phyloP scores from a whole-genome alignment of 2,113 vertebrate species.

The Sarotherodon lohbergeri region DNA sequence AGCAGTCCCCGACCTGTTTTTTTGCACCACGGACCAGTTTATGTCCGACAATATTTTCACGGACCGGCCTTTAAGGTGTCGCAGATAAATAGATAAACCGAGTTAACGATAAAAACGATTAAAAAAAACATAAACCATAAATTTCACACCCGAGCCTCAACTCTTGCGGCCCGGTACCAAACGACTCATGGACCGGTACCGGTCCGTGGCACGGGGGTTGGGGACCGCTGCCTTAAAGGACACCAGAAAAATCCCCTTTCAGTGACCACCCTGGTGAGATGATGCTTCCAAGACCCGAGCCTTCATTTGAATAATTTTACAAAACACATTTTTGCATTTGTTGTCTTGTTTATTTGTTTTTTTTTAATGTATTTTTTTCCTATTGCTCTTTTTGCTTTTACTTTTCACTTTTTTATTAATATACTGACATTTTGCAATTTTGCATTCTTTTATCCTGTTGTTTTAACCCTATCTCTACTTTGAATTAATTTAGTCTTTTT shows the following conservation, averaged over 20 bases:
- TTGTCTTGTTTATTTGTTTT: neutral
- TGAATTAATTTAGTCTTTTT: neutral
- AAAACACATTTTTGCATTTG: neutral
- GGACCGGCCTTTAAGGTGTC: no score
- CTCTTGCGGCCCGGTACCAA: rapidly evolving
- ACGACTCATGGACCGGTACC: neutral
- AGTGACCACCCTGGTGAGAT: neutral
- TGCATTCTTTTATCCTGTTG: neutral
- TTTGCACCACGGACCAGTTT: neutral
- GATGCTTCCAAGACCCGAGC: neutral
- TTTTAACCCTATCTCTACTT: neutral
- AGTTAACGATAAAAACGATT: neutral
- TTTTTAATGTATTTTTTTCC: neutral
- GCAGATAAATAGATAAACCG: neutral
- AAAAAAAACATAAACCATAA: neutral
- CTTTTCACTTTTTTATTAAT: neutral
- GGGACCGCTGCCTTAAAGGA: neutral
- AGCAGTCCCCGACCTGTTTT: neutral
- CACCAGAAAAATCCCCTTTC: neutral
- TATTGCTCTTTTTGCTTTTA: neutral
- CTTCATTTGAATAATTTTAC: neutral
- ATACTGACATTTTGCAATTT: neutral
- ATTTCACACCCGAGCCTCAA: neutral
- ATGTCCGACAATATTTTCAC: neutral
- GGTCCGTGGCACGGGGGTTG: neutral